phyloP scores from a whole-genome alignment of 23 tunicate genomes.

The Pegea sp. region DNA sequence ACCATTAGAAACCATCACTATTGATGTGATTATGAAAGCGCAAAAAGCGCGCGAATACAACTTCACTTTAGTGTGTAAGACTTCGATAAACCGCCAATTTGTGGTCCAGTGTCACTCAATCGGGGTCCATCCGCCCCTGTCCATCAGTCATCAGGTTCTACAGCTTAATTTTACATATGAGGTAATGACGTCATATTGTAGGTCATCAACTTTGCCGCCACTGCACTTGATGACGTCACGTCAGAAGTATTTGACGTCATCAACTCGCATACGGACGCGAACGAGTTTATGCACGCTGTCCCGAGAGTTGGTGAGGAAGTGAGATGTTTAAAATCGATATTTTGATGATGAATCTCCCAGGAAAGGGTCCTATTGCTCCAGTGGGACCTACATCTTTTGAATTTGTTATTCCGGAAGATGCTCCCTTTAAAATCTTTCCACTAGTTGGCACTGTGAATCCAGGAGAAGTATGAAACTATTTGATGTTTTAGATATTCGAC shows the following conservation, averaged over 20 bases:
- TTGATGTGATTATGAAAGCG: slow-evolving; percentile 55
- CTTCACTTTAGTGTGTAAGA: slow-evolving; percentile 39
- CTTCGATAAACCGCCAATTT: slow-evolving; percentile 41
- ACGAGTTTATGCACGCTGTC: slow-evolving; percentile 87
- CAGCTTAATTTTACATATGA: neutral
- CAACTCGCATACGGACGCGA: slow-evolving; percentile 65
- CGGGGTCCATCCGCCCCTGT: slow-evolving; percentile 81
- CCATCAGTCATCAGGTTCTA: slow-evolving; percentile 58
- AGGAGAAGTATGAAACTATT: slow-evolving; percentile 31
- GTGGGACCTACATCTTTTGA: slow-evolving; percentile 92
- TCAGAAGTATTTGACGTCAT: slow-evolving; percentile 32
- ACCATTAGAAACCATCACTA: slow-evolving; percentile 61
- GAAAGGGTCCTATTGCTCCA: slow-evolving; percentile 64
- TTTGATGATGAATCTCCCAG: slow-evolving; percentile 7
- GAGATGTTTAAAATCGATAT: neutral
- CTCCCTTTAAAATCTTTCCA: slow-evolving; percentile 60
- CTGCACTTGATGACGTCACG: slow-evolving; percentile 60
- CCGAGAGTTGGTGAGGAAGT: slow-evolving; percentile 57
- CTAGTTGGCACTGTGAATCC: slow-evolving; percentile 73
- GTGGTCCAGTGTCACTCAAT: slow-evolving; percentile 35
- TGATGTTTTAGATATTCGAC: neutral
- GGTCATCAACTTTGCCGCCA: slow-evolving; percentile 76
- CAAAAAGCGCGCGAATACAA: slow-evolving; percentile 54
- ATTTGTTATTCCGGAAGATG: slow-evolving; percentile 48
- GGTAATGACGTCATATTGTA: neutral